Percentiles rank a stretch among this genome's conserved stretches.
These are phyloP conservation scores for Chlorops oryzae DNA, from an alignment of 1,140 invertebrate species.

Conservation along the genomic window DNA sequence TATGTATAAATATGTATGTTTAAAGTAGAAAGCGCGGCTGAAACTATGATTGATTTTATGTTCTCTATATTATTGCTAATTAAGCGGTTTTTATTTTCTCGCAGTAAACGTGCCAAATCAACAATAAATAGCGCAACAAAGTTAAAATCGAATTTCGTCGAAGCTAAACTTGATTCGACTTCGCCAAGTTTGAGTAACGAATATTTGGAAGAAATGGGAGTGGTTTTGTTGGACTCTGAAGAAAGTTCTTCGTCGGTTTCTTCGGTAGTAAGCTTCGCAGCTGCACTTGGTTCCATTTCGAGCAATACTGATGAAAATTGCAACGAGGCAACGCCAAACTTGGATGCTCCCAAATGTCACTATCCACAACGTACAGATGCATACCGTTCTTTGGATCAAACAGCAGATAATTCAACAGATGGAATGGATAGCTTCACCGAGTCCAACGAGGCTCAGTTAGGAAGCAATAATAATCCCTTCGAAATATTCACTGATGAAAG, in stretches of 20 bases:
- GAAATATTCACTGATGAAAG: conserved; percentile 14
- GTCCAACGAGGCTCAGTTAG: too few relatives aligned
- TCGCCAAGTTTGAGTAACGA: conserved; percentile 33
- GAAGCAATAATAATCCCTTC: conserved; percentile 13
- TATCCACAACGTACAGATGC: conserved; percentile 16
- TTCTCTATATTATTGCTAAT: too few relatives aligned
- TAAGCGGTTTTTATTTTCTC: too few relatives aligned
- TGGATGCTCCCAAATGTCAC: conserved; percentile 25
- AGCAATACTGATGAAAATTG: conserved; percentile 41
- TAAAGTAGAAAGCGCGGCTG: conserved; percentile 8
- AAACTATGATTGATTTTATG: conserved; percentile 19
- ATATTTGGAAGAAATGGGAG: conserved; percentile 43
- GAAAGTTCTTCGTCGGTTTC: conserved; percentile 42
- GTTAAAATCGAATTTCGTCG: too few relatives aligned
- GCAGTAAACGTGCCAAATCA: conserved; percentile 39
- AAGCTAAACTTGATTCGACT: conserved; percentile 27
- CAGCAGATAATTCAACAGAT: conserved; percentile 16
- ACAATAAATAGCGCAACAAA: conserved; percentile 21
- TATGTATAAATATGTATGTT: conserved; percentile 20
- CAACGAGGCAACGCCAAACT: conserved; percentile 35
- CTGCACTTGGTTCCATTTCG: conserved; percentile 25
- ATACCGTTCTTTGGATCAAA: conserved; percentile 15
- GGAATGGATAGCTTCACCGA: not conserved
- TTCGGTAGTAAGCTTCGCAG: too few relatives aligned
- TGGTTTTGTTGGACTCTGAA: conserved; percentile 45